These are phyloP conservation scores for Enteromius thamalakanensis DNA, from an alignment of 2,797 vertebrate genomes.

Conservation along the genomic window DNA sequence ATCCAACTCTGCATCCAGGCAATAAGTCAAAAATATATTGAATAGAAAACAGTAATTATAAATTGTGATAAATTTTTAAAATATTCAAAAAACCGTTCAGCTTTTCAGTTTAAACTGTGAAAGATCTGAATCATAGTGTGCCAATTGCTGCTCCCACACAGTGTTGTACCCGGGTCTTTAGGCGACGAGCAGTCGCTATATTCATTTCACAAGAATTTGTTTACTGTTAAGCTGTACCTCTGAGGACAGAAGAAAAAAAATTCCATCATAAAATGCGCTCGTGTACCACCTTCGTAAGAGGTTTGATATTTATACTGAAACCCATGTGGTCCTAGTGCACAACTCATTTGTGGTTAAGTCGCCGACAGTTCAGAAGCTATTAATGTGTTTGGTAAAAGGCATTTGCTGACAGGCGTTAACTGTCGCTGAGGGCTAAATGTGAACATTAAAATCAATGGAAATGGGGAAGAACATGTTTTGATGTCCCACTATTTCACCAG, in stretches of 20 bases:
- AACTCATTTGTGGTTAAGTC: background rate
- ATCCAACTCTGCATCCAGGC: background rate
- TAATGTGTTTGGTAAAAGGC: background rate
- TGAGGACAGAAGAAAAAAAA: background rate
- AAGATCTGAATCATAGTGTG: background rate
- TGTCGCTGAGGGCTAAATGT: background rate
- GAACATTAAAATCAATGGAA: background rate
- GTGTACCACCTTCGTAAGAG: background rate
- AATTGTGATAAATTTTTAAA: background rate
- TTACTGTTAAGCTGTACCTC: background rate
- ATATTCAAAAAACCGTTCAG: background rate
- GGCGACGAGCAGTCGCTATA: background rate
- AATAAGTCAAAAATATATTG: background rate
- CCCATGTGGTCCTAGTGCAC: background rate
- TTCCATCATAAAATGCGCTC: background rate
- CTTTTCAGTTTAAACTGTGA: background rate
- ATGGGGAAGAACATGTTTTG: background rate
- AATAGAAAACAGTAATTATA: background rate
- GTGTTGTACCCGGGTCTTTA: rapidly evolving
- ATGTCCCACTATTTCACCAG: background rate
- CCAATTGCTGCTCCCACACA: background rate
- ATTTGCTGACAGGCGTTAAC: background rate
- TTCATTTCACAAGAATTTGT: background rate
- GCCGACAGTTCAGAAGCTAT: background rate
- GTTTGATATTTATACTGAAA: constrained; percentile 4